Evolutionary conservation across 37 sponge, comb jelly and placozoan genomes (phyloP), one percentile per base, ranked within the genome.

Genomic region (Aplysina aerophoba): DNA sequence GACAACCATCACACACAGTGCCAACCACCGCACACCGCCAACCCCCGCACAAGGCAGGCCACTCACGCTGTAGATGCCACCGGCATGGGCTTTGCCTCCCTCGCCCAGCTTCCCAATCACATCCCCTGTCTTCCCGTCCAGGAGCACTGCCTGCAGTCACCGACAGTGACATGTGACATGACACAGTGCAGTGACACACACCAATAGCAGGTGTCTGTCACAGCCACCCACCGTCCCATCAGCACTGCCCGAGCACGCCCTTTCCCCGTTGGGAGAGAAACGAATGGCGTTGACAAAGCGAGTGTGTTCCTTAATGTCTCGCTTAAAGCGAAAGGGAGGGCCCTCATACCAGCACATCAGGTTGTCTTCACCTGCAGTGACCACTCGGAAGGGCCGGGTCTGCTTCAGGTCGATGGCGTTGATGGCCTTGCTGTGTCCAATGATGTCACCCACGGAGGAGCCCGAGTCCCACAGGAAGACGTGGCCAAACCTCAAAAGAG

Each of bases 391-490:
- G 0, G 99, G 99, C 3, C 99, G 87, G 6, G 83, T 73, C 4
- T 95, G 95, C 37, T 90, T 88, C 71, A 90, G 90, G 37, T 84
- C 89, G 56, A 98, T 89, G 85, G 93, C 80, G 77, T 96, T 98
- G 85, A 92, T 85, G 33, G 79, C 56, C 87, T 98, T 98, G 71
- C 79, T 90, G 79, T 94, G 95, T 0, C 94, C 96, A 56, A 50
- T 53, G 62, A 98, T 94, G 34, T 87, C 86, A 0, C 99, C 99
- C 4, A 96, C 97, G 31, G 92, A 87, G 44, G 87, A 85, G 8
- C 99, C 99, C 68, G 91, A 85, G 87, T 98, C 99, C 99, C 99
- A 98, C 90, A 98, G 77, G 85, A 98, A 96, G 16, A 91, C 95
- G 64, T 91, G 93, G 1, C 91, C 96, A 83, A 67, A 95, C 72